Base-by-base conservation (phyloP, 2,888 invertebrate genomes). In the Mimumesa dahlbomi region DNA sequence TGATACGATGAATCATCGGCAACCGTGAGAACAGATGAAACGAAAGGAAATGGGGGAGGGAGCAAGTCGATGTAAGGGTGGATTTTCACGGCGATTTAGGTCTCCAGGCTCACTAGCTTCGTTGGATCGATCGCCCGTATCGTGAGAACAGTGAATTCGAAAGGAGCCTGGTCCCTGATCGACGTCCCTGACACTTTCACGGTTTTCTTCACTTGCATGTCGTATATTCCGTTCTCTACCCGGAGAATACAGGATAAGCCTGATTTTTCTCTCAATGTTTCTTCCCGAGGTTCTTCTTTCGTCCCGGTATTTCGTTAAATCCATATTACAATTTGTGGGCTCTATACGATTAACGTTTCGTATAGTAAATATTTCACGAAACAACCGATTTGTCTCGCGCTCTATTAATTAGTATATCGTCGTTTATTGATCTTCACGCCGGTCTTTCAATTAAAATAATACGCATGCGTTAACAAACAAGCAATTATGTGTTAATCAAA, bases 81-180 rank as follows among this genome's bases (percentile, higher is more conserved):
- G 67, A 78, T 77, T 75, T 77, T 77, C 71, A 49, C 36, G 40
- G 67, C 69, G 69, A 75, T 75, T 78, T 75, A 69, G 73, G 75
- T 67, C 68, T 68, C 45, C 68, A 59, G 59, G 69, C 69, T 49
- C 46, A 9, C 29, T 18, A 46, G 66, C 43, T 22, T 53, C 42
- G 66, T 57, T 42, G 61, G 61, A 75, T 78, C 75, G 75, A 77
- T 77, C 65, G 68, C 16, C 52, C 49, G 52, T 70, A 65, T 70
- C 56, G 31, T 38, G 49, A 38, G 65, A 63, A 76, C 43, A 66
- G 66, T 50, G 65, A 76, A 75, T 75, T 59, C 63, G 65, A 62
- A 75, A 68, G 63, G 57, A 73, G 59, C 40, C 40, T 40, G 53
- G 31, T 64, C 40, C 25, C 36, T 25, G 66, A 75, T 74, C 64